phyloP scores from a whole-genome alignment of 2,113 vertebrate species.

The Esox niger region DNA sequence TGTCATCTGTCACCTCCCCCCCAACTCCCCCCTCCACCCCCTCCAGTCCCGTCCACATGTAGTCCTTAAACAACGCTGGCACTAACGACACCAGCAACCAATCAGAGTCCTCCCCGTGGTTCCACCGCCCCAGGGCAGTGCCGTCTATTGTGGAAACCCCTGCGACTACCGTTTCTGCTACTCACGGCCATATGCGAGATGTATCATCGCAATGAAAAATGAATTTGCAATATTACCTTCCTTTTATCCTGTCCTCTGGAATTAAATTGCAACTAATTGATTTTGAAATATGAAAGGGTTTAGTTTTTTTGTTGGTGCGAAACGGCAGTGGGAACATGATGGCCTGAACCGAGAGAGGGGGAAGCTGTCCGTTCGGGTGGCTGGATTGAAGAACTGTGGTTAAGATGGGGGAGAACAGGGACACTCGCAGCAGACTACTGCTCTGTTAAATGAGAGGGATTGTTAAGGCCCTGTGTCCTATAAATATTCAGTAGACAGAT shows the following conservation, averaged over 20 bases:
- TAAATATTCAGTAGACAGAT: slow-evolving; percentile 9
- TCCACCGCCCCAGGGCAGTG: slow-evolving; percentile 89
- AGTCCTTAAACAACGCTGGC: slow-evolving; percentile 98
- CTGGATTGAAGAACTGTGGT: slow-evolving; percentile 20
- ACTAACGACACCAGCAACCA: slow-evolving; percentile 97
- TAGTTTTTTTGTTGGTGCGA: slow-evolving; percentile 52
- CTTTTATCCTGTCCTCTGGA: slow-evolving; percentile 96
- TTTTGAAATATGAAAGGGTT: slow-evolving; percentile 87
- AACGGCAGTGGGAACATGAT: slow-evolving; percentile 14
- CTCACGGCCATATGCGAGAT: slow-evolving; percentile 95
- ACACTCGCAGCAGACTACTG: slow-evolving; percentile 22
- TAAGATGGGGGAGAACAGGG: slow-evolving; percentile 46
- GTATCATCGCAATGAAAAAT: slow-evolving; percentile 96
- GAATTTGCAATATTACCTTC: slow-evolving; percentile 98
- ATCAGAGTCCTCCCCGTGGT: slow-evolving; percentile 86
- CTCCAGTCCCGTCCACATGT: slow-evolving; percentile 90
- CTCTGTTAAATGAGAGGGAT: slow-evolving; percentile 18
- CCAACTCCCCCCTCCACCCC: slow-evolving; percentile 62
- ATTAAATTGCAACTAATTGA: slow-evolving; percentile 97
- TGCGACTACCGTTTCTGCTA: slow-evolving; percentile 90
- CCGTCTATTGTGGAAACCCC: slow-evolving; percentile 89
- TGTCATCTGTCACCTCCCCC: slow-evolving; percentile 93
- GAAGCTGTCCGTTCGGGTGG: slow-evolving; percentile 68
- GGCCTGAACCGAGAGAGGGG: slow-evolving; percentile 54
- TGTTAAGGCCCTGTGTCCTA: slow-evolving; percentile 16